A percentile compares a stretch with the other conserved stretches of the same genome.
Conservation (phyloP, 2,113 vertebrate species). For the Gambusia affinis region DNA sequence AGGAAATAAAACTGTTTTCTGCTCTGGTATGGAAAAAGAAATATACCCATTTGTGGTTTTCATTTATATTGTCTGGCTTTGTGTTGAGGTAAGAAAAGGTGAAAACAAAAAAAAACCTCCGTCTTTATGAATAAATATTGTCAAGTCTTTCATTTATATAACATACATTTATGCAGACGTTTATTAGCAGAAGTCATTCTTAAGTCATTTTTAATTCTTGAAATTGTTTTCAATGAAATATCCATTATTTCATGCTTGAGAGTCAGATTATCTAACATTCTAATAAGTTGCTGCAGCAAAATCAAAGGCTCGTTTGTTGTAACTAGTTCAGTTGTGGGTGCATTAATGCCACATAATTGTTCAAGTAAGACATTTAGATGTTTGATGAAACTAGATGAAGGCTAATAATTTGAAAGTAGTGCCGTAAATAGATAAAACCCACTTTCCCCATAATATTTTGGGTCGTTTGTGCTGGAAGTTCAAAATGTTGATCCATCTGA, state of each 20-base stretch:
- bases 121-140: slow-evolving; percentile 56
- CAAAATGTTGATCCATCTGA: too few relatives aligned
- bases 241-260: neutral
- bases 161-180: neutral
- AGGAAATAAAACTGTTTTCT: slow-evolving; percentile 50
- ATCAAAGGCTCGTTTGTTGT: slow-evolving; percentile 4
- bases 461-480: too few relatives aligned
- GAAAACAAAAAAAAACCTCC: slow-evolving; percentile 56
- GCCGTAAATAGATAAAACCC: too few relatives aligned
- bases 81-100: slow-evolving; percentile 44
- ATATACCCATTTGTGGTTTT: slow-evolving; percentile 20
- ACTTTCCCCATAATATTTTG: too few relatives aligned
- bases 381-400: neutral
- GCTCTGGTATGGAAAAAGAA: slow-evolving; percentile 9
- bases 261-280: neutral
- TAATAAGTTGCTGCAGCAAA: neutral
- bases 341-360: slow-evolving; percentile 12
- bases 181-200: neutral
- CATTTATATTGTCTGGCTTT: slow-evolving; percentile 36
- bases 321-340: slow-evolving; percentile 1
- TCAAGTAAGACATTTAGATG: neutral
- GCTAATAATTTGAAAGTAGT: neutral
- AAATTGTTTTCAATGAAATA: neutral
- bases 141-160: slow-evolving; percentile 42
- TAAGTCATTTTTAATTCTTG: neutral